Percentiles rank a stretch among this genome's conserved stretches.
These are phyloP conservation scores for Platycheirus albimanus DNA, from an alignment of 2,888 invertebrate genomes.

Conservation along the genomic window DNA sequence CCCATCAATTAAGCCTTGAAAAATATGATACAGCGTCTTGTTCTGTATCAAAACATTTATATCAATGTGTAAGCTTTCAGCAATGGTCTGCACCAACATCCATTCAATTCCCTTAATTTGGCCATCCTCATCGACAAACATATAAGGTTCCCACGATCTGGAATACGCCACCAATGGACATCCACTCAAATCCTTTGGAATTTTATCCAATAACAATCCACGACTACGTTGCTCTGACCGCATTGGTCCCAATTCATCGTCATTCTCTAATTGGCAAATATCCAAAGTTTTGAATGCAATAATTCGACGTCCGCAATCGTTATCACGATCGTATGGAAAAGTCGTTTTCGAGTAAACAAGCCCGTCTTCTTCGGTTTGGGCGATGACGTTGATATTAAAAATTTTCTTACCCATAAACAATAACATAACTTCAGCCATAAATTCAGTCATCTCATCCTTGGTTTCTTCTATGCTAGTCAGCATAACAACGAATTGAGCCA, in stretches of 20 bases:
- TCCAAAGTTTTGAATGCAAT: conserved; percentile 78
- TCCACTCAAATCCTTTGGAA: conserved; percentile 80
- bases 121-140: conserved; percentile 75
- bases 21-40: conserved; percentile 78
- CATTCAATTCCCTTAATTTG: conserved; percentile 79
- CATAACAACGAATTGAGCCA: conserved; percentile 81
- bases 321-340: conserved; percentile 81
- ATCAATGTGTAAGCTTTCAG: conserved; percentile 78
- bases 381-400: conserved; percentile 81
- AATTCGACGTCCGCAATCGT: conserved; percentile 80
- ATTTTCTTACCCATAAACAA: conserved; percentile 79
- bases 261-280: conserved; percentile 77
- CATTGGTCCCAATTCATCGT: conserved; percentile 36
- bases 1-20: conserved; percentile 80
- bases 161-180: conserved; percentile 80
- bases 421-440: conserved; percentile 78
- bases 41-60: conserved; percentile 78
- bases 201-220: conserved; percentile 78
- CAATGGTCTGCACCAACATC: conserved; percentile 79
- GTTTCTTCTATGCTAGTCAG: conserved; percentile 78
- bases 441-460: conserved; percentile 79
- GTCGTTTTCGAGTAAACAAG: conserved; percentile 78
- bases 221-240: conserved; percentile 76
- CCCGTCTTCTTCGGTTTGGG: conserved; percentile 77
- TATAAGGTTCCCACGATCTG: conserved; percentile 81